Conservation (phyloP, 2,797 vertebrate genomes). For the Crocidura indochinensis region DNA sequence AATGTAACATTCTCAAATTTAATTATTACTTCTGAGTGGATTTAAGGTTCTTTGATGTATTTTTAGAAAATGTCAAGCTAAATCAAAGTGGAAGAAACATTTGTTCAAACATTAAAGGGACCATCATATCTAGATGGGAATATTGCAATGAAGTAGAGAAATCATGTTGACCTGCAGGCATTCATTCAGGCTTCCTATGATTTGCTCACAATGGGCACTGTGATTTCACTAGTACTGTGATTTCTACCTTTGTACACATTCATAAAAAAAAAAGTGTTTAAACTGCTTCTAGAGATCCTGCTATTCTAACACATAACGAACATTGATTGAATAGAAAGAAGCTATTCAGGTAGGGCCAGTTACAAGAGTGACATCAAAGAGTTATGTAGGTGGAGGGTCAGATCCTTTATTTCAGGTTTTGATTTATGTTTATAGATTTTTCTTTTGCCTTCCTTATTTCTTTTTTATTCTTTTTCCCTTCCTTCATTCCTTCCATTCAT, state of each 20-base stretch:
- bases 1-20: constrained; percentile 33
- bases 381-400: background rate
- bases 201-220: background rate
- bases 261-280: background rate
- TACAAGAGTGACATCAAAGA: background rate
- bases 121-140: constrained; percentile 23
- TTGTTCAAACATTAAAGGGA: constrained; percentile 29
- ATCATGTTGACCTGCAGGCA: background rate
- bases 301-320: background rate
- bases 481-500: too few species aligned
- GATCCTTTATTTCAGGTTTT: constrained; percentile 31
- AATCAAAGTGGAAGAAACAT: background rate
- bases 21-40: constrained; percentile 49
- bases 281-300: constrained; percentile 5
- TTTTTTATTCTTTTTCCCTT: background rate
- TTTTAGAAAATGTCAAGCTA: constrained; percentile 62
- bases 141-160: background rate
- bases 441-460: constrained; percentile 1
- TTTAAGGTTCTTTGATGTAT: constrained; percentile 50
- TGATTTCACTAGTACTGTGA: too few species aligned
- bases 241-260: background rate
- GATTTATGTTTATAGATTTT: background rate
- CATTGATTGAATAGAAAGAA: background rate
- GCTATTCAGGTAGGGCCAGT: background rate
- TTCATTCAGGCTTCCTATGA: background rate